phyloP scores from a whole-genome alignment of 2,888 invertebrate species.

The Seira ritae region DNA sequence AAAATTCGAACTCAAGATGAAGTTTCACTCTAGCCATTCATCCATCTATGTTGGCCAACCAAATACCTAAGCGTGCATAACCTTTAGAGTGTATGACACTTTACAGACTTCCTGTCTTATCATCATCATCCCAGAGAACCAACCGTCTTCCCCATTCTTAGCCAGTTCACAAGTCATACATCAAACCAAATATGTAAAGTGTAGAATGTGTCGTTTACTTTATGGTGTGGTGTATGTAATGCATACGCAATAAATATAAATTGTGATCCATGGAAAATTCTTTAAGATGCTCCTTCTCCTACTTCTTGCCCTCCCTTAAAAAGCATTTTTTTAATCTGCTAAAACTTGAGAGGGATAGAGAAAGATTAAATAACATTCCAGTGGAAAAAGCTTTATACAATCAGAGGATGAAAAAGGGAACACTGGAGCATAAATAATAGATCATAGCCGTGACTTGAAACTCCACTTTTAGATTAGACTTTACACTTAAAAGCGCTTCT shows the following conservation, averaged over 20 bases:
- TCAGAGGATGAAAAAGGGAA: constrained; percentile 46
- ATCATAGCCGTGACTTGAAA: constrained; percentile 55
- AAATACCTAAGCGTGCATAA: no score
- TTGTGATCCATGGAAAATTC: constrained; percentile 37
- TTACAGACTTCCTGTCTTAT: constrained; percentile 60
- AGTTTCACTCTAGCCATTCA: constrained; percentile 15
- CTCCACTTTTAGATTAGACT: constrained; percentile 44
- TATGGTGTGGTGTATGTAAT: neutral
- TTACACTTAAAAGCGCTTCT: constrained; percentile 1
- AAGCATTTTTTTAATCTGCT: constrained; percentile 55
- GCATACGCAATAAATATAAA: constrained; percentile 25
- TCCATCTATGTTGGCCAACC: neutral
- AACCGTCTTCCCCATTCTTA: constrained; percentile 48
- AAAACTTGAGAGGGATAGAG: constrained; percentile 48
- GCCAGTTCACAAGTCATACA: constrained; percentile 54
- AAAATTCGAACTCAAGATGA: neutral
- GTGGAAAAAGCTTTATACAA: constrained; percentile 53
- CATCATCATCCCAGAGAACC: no score
- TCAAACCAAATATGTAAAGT: constrained; percentile 42
- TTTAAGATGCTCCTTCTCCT: constrained; percentile 45
- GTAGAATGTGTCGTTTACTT: neutral
- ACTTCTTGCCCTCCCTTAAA: constrained; percentile 39
- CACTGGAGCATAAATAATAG: constrained; percentile 51
- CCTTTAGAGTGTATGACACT: constrained; percentile 44
- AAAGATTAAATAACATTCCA: constrained; percentile 60